A percentile compares a stretch with the other conserved stretches of the same genome.
Conservation (phyloP, 2,113 vertebrate genomes). For the Colossoma macropomum region DNA sequence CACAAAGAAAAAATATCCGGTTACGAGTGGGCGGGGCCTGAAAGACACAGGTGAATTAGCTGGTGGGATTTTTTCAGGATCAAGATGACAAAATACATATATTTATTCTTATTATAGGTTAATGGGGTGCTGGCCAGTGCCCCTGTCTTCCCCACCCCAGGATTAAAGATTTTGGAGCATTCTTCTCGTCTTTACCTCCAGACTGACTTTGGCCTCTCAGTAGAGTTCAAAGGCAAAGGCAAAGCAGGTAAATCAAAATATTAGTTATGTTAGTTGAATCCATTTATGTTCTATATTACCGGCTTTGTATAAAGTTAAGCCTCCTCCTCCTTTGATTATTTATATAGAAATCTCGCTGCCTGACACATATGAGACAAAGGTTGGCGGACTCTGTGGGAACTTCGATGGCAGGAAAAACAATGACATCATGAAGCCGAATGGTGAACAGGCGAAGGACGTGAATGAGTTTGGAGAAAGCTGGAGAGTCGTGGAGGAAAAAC, state of each 20-base stretch:
- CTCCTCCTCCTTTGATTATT: conserved; percentile 1
- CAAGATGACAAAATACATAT: too few species aligned
- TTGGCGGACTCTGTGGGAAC: conserved; percentile 84
- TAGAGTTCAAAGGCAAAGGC: conserved; percentile 76
- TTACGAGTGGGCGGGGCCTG: too few species aligned
- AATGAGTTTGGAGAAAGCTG: conserved; percentile 83
- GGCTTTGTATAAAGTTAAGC: neutral
- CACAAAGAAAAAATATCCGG: too few species aligned
- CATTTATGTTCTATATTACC: neutral
- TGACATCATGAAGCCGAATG: conserved; percentile 77
- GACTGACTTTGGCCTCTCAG: conserved; percentile 86
- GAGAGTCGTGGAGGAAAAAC: conserved; percentile 68
- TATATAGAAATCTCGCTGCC: conserved; percentile 79
- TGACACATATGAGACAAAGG: conserved; percentile 70
- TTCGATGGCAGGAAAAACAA: conserved; percentile 77
- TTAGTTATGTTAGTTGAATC: neutral
- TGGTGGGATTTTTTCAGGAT: too few species aligned
- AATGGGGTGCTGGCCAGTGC: conserved; percentile 70
- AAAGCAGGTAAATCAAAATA: conserved; percentile 76
- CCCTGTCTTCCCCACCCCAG: conserved; percentile 73
- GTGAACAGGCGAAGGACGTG: conserved; percentile 63
- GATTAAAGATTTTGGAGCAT: conserved; percentile 73
- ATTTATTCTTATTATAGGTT: conserved; percentile 68
- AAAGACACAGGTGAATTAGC: too few species aligned
- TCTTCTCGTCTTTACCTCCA: conserved; percentile 74